These are phyloP conservation scores for Yoshiicerus persimilis DNA, from an alignment of 1,140 invertebrate genomes.

Conservation along the genomic window DNA sequence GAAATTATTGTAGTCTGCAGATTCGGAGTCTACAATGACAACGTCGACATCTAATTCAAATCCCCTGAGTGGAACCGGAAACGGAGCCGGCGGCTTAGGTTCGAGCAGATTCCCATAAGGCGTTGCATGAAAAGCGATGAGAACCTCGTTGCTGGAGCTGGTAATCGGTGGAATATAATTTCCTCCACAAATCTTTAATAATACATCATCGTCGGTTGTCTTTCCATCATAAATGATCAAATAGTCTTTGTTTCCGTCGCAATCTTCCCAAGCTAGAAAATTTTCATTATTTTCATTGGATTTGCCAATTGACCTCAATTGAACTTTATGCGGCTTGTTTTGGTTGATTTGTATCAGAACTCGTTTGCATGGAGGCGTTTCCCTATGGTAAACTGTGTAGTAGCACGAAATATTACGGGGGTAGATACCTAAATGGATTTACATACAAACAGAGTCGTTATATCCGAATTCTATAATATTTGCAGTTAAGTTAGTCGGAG, in stretches of 20 bases:
- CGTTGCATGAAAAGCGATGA: constrained; percentile 69
- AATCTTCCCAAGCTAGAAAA: constrained; percentile 73
- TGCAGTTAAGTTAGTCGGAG: no score
- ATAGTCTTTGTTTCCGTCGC: constrained; percentile 83
- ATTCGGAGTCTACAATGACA: constrained; percentile 81
- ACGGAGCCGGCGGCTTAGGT: constrained; percentile 50
- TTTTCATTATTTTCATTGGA: constrained; percentile 55
- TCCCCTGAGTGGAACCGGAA: constrained; percentile 65
- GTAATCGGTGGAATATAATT: constrained; percentile 47
- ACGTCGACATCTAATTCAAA: constrained; percentile 83
- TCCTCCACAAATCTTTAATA: constrained; percentile 83
- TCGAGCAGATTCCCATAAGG: constrained; percentile 68
- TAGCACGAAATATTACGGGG: constrained; percentile 86
- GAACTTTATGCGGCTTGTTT: constrained; percentile 65
- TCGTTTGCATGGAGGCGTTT: constrained; percentile 79
- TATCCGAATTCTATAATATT: no score
- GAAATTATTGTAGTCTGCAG: constrained; percentile 62
- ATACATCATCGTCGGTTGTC: constrained; percentile 80
- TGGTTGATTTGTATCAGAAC: constrained; percentile 79
- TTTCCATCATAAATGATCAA: constrained; percentile 88
- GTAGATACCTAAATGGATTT: constrained; percentile 62
- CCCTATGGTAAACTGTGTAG: constrained; percentile 78
- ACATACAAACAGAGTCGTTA: background rate
- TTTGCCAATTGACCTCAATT: constrained; percentile 70
- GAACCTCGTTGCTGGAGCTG: constrained; percentile 67